Evolutionary conservation across 2,113 vertebrate species (phyloP).

Genomic region (Ia io): DNA sequence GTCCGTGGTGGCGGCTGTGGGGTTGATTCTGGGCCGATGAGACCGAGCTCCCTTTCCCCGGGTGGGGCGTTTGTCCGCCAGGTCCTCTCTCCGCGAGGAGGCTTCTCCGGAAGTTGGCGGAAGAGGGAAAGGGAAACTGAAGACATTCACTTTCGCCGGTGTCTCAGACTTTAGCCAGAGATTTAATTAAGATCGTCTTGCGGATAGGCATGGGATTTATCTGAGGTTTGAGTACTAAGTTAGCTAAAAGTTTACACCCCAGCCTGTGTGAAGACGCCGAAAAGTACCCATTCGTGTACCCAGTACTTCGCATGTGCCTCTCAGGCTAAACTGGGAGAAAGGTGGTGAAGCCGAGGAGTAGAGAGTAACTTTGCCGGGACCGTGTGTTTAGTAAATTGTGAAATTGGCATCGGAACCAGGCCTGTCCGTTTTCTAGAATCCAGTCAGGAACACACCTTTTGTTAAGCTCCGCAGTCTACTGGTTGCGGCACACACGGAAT

Average conservation of each 20-base stretch:
- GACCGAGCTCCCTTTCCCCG: not conserved
- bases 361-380: not conserved
- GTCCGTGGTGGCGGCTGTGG: not conserved
- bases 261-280: rapidly evolving
- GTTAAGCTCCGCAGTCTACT: not conserved
- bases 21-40: not conserved
- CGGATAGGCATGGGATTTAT: not conserved
- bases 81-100: no score
- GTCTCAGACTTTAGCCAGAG: not conserved
- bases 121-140: not conserved
- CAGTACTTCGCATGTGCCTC: rapidly evolving
- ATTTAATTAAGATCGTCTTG: not conserved
- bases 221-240: not conserved
- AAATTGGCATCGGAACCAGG: not conserved
- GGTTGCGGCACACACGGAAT: not conserved
- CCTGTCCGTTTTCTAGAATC: not conserved
- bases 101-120: not conserved
- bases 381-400: not conserved
- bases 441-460: not conserved
- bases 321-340: not conserved
- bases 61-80: rapidly evolving
- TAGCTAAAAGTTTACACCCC: not conserved
- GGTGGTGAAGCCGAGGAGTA: not conserved
- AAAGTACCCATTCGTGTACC: not conserved
- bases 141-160: not conserved